Percentiles rank a stretch among this genome's conserved stretches.
phyloP scores from a whole-genome alignment of 2,888 invertebrate genomes.

The Eupithecia exiguata region DNA sequence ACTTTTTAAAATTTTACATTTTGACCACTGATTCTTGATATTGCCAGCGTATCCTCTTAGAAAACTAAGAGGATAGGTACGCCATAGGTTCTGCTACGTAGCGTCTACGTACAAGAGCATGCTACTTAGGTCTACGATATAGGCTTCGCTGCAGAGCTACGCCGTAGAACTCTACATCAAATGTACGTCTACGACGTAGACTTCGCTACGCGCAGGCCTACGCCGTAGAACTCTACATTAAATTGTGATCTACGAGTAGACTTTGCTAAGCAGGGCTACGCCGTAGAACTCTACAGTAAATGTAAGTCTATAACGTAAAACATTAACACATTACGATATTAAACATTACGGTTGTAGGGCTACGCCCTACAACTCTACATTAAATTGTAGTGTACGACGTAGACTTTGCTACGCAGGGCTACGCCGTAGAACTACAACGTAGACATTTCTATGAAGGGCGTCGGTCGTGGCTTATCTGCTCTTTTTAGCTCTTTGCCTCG shows the following conservation, averaged over 20 bases:
- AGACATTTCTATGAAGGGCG: too few species aligned
- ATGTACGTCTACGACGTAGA: neutral
- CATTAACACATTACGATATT: too few species aligned
- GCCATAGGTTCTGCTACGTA: neutral
- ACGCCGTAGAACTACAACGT: neutral
- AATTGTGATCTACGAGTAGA: too few species aligned
- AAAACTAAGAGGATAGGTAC: too few species aligned
- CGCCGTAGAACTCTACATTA: neutral
- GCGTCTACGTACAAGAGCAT: neutral
- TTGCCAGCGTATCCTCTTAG: too few species aligned
- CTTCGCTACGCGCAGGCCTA: neutral
- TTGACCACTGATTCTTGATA: neutral
- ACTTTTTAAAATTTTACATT: neutral
- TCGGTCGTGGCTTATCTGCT: slow-evolving; percentile 20
- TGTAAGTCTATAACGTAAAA: too few species aligned
- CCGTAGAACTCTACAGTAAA: too few species aligned
- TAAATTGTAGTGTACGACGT: neutral
- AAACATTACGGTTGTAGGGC: too few species aligned
- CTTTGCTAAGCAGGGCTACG: neutral
- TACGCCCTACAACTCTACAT: neutral
- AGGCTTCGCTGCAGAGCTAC: neutral
- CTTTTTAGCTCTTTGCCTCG: slow-evolving; percentile 42
- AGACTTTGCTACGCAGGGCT: neutral
- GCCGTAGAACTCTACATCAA: neutral
- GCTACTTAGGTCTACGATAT: neutral